Evolutionary conservation across 2,888 invertebrate species (phyloP).

Genomic region (Agrenia bidenticulata): DNA sequence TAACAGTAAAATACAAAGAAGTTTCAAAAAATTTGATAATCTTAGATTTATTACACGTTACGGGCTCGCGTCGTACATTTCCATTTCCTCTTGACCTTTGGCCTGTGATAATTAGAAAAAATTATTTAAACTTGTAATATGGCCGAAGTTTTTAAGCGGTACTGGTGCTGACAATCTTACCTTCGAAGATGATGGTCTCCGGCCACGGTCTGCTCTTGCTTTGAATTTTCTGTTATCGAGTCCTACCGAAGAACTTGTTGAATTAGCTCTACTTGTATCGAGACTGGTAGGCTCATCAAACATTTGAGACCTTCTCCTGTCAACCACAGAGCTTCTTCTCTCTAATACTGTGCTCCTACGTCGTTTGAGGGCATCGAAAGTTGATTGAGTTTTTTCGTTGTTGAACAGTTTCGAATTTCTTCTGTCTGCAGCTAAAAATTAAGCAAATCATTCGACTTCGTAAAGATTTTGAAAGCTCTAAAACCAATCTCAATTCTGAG

Average conservation of each 20-base stretch:
- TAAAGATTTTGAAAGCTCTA: too few relatives aligned
- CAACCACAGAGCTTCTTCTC: constrained; percentile 19
- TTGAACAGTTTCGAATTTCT: constrained; percentile 21
- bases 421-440: constrained; percentile 20
- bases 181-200: neutral
- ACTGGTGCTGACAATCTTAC: too few relatives aligned
- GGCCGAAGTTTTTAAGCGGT: neutral
- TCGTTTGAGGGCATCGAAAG: constrained; percentile 22
- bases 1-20: too few relatives aligned
- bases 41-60: too few relatives aligned
- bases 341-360: constrained; percentile 28
- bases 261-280: neutral
- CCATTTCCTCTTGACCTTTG: too few relatives aligned
- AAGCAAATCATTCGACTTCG: too few relatives aligned
- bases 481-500: neutral
- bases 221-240: neutral
- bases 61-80: too few relatives aligned
- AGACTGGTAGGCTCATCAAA: neutral
- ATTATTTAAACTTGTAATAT: neutral
- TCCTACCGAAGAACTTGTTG: neutral
- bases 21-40: too few relatives aligned
- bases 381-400: constrained; percentile 20
- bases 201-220: neutral
- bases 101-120: neutral
- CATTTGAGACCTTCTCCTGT: constrained; percentile 27